Conservation (phyloP, 23 tunicate genomes). For the Aplidium turbinatum region DNA sequence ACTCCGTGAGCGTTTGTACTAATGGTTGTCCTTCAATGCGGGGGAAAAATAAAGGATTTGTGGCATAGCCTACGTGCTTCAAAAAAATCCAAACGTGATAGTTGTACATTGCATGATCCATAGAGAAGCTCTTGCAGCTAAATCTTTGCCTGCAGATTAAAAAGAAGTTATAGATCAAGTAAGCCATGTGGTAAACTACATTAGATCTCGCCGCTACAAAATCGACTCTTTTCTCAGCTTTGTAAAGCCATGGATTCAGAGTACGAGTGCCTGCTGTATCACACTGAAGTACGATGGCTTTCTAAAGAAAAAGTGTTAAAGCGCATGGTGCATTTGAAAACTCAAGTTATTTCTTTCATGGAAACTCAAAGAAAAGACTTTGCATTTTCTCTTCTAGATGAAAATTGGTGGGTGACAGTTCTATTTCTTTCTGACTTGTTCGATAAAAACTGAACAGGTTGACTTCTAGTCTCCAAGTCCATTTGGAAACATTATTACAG, state of each 20-base stretch:
- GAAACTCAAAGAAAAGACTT: constrained; percentile 40
- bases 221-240: constrained; percentile 40
- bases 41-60: constrained; percentile 54
- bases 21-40: constrained; percentile 46
- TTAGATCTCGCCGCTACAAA: constrained; percentile 60
- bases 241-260: constrained; percentile 46
- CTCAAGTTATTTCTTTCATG: constrained; percentile 60
- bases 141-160: constrained; percentile 57
- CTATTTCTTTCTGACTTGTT: constrained; percentile 66
- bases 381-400: constrained; percentile 51
- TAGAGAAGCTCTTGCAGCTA: too few relatives aligned
- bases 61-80: constrained; percentile 45
- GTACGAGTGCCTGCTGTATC: constrained; percentile 47
- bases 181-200: constrained; percentile 38
- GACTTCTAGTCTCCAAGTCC: constrained; percentile 67
- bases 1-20: constrained; percentile 45
- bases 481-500: constrained; percentile 28
- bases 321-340: constrained; percentile 50
- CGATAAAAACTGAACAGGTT: constrained; percentile 54
- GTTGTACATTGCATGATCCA: constrained; percentile 60
- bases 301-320: constrained; percentile 56
- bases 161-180: constrained; percentile 35
- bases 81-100: constrained; percentile 47
- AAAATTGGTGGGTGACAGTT: constrained; percentile 50
- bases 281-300: constrained; percentile 56